Evolutionary conservation across 2,797 vertebrate genomes (phyloP), one percentile per base, ranked within the genome.

Genomic region (Lagodon rhomboides): DNA sequence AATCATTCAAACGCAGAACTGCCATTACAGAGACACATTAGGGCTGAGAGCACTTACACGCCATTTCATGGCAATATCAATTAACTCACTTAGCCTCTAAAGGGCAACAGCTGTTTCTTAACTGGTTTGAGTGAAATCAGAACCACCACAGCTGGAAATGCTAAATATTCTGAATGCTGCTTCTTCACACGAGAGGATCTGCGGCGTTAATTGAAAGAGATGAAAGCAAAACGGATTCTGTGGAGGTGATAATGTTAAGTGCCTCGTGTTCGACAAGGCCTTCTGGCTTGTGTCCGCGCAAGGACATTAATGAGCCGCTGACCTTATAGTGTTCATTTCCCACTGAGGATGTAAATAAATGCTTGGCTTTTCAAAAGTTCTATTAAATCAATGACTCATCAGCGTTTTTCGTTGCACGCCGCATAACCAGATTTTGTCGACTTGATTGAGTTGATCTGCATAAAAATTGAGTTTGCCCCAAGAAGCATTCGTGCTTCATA

Each of bases 361-460:
- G 85, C 89, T 93, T 83, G 77, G 83, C 89, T 92, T 67, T 89
- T 93, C 73, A 80, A 49, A 88, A 84, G 56, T 85, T 83, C 44
- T 64, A 87, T 92, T 87, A 82, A 89, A 93, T 93, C 87, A 90
- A 75, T 89, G 79, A 85, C 65, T 92, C 88, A 92, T 92, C 90
- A 90, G 80, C 56, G 34, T 61, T 75, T 66, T 85, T 88, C 50
- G 73, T 87, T 82, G 75, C 64, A 61, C 66, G 54, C 71, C 18
- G 75, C 71, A 54, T 84, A 89, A 87, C 82, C 77, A 69, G 20
- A 89, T 91, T 90, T 79, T 72, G 70, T 89, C 84, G 86, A 89
- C 83, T 75, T 86, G 78, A 87, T 86, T 86, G 70, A 90, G 89
- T 75, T 80, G 73, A 92, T 92, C 82, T 91, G 68, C 87, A 94